phyloP scores from a whole-genome alignment of 2,797 vertebrate genomes.

The Gastrophryne carolinensis region DNA sequence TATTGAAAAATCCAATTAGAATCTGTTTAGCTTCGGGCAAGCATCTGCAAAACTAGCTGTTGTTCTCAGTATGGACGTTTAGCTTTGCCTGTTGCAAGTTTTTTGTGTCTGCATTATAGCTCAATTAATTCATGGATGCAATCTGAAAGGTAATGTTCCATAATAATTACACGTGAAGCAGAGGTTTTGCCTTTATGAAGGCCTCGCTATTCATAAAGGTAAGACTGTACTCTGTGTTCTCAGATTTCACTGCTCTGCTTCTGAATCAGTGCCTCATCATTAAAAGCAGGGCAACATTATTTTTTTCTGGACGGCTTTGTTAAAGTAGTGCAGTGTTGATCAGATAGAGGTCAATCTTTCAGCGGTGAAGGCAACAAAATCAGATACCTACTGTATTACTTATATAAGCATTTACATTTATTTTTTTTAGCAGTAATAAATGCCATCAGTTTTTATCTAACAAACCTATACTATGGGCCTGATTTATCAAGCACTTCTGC shows the following conservation, averaged over 20 bases:
- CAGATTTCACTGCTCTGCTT: neutral
- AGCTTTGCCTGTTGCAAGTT: neutral
- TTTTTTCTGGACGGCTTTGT: no score
- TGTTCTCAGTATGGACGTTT: constrained; percentile 18
- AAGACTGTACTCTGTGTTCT: neutral
- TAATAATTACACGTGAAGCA: constrained; percentile 23
- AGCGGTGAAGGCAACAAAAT: no score
- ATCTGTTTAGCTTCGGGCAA: neutral
- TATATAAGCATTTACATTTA: no score
- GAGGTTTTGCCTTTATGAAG: neutral
- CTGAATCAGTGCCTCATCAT: neutral
- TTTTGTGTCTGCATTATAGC: constrained; percentile 19
- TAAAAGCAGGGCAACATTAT: no score
- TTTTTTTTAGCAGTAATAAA: no score
- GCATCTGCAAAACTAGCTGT: constrained; percentile 24
- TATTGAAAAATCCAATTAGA: constrained; percentile 26
- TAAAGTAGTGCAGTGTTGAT: no score
- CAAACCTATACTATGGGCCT: no score
- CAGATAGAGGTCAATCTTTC: no score
- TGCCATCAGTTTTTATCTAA: no score
- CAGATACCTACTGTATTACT: no score
- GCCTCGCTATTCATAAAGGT: neutral
- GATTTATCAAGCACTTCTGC: no score
- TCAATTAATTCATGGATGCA: constrained; percentile 1
- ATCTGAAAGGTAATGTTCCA: constrained; percentile 20